Conservation (phyloP, 2,113 vertebrate species). For the Burhinus bistriatus region DNA sequence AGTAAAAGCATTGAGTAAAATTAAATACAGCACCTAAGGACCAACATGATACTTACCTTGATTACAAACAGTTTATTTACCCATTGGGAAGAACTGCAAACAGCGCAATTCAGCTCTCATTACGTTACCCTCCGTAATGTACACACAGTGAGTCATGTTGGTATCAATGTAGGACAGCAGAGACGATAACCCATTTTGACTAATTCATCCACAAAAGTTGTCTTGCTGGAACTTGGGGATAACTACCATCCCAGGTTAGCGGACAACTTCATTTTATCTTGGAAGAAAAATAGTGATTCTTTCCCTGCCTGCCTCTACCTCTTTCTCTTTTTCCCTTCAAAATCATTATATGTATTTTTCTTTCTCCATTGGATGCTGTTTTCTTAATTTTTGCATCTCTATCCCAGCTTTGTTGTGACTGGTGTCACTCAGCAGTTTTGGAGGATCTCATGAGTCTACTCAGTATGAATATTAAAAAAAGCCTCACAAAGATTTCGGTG, state of each 20-base stretch:
- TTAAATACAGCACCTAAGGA: neutral
- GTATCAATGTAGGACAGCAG: neutral
- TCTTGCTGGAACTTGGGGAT: neutral
- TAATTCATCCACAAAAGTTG: neutral
- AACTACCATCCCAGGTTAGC: neutral
- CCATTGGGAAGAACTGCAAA: neutral
- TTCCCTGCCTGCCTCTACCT: neutral
- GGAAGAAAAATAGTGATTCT: accelerated
- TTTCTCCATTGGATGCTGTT: neutral
- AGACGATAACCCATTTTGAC: neutral
- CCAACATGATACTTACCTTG: neutral
- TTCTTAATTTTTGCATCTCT: neutral
- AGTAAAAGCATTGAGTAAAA: neutral
- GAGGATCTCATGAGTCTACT: neutral
- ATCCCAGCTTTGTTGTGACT: neutral
- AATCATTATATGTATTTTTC: neutral
- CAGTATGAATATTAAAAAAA: neutral
- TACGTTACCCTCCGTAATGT: neutral
- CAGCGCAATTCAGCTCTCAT: neutral
- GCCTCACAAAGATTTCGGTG: accelerated
- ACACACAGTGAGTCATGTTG: neutral
- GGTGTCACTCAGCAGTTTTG: neutral
- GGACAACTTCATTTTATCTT: neutral
- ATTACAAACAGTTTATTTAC: neutral
- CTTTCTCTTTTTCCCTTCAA: neutral